A percentile compares a stretch with the other conserved stretches of the same genome.
Evolutionary conservation across 2,113 vertebrate species (phyloP).

Genomic region (Gymnogyps californianus): DNA sequence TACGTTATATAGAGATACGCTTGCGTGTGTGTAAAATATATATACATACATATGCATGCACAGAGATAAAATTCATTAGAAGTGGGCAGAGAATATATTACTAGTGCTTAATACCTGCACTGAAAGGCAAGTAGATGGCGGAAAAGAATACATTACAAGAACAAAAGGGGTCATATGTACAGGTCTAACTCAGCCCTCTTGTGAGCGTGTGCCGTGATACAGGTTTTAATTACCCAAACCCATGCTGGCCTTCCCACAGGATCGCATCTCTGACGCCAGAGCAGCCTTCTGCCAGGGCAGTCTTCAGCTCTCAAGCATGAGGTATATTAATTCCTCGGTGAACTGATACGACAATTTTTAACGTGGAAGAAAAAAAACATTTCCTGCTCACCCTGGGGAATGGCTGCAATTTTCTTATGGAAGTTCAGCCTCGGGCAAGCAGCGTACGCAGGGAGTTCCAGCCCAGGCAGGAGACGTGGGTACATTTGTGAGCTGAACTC

Average conservation of each 20-base stretch:
- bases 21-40: neutral
- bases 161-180: neutral
- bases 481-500: neutral
- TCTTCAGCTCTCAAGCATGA: neutral
- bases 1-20: rapidly evolving
- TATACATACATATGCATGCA: neutral
- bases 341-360: rapidly evolving
- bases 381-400: neutral
- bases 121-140: neutral
- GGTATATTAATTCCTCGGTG: neutral
- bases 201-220: neutral
- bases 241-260: neutral
- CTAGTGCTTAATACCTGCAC: neutral
- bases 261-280: neutral
- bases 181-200: neutral
- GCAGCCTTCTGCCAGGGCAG: neutral
- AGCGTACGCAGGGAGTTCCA: neutral
- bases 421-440: neutral
- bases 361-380: no score
- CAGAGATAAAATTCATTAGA: neutral
- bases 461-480: neutral
- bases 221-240: neutral
- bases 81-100: neutral
- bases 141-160: neutral
- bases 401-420: neutral